Conservation (phyloP, 1,140 invertebrate species). For the Drosophila tristis region DNA sequence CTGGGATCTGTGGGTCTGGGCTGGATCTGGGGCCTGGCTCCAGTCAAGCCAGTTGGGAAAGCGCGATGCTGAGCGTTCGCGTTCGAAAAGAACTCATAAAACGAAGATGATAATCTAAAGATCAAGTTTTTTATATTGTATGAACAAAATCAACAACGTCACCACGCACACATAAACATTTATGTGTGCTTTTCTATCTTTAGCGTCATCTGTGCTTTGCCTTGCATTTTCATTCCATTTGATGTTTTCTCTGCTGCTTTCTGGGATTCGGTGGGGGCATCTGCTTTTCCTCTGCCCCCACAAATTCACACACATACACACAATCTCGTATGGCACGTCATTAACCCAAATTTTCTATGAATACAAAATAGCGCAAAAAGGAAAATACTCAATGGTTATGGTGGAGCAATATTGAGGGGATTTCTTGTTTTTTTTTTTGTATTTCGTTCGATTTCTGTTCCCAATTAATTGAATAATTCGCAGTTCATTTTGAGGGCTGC, state of each 20-base stretch:
- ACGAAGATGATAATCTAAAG: constrained; percentile 66
- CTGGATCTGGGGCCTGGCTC: constrained; percentile 10
- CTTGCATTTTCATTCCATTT: constrained; percentile 52
- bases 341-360: constrained; percentile 80
- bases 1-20: constrained; percentile 34
- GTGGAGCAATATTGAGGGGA: constrained; percentile 17
- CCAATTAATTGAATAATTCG: constrained; percentile 36
- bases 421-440: constrained; percentile 19
- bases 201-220: constrained; percentile 55
- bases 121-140: constrained; percentile 45
- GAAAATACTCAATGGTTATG: constrained; percentile 36
- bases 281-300: constrained; percentile 55
- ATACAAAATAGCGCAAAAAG: constrained; percentile 68
- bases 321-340: constrained; percentile 53
- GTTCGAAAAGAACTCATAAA: constrained; percentile 75
- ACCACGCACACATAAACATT: constrained; percentile 26
- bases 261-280: constrained; percentile 54
- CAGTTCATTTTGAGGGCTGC: constrained; percentile 11
- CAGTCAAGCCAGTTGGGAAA: constrained; percentile 41
- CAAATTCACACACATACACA: not conserved
- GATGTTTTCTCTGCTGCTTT: constrained; percentile 20
- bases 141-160: constrained; percentile 52
- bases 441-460: constrained; percentile 16
- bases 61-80: constrained; percentile 27
- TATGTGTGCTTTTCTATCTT: constrained; percentile 51